phyloP scores from a whole-genome alignment of 2,797 vertebrate genomes.

The Myotis myotis region DNA sequence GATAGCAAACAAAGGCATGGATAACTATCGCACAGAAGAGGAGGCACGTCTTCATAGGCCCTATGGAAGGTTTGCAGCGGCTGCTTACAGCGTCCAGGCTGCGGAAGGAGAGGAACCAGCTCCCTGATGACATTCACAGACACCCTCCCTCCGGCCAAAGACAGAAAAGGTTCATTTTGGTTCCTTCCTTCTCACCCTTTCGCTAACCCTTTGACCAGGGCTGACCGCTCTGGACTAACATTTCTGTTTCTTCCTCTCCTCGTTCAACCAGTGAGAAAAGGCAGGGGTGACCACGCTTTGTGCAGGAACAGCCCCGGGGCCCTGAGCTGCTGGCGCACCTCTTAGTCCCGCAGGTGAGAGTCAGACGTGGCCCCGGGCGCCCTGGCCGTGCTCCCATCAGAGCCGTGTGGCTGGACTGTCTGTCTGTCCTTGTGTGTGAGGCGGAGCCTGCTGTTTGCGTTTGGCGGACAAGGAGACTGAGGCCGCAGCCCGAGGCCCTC shows the following conservation, averaged over 20 bases:
- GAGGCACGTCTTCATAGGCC: accelerated
- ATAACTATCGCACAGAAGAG: no score
- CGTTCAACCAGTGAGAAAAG: not conserved
- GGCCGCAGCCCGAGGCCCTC: no score
- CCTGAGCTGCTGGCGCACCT: not conserved
- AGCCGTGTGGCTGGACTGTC: not conserved
- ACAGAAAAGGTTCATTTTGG: not conserved
- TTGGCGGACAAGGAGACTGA: not conserved
- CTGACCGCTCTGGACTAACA: not conserved
- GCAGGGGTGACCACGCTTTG: not conserved
- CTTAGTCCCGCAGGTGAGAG: not conserved
- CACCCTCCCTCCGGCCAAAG: not conserved
- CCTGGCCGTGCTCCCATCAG: not conserved
- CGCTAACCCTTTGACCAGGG: not conserved
- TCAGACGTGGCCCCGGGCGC: not conserved
- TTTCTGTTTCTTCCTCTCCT: not conserved
- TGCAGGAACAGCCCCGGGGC: no score
- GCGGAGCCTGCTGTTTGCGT: not conserved
- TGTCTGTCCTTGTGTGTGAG: not conserved
- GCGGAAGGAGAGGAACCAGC: not conserved
- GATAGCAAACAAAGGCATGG: no score
- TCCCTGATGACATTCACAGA: not conserved
- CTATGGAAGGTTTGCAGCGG: not conserved
- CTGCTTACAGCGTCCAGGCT: not conserved
- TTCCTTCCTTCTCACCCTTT: not conserved